Conservation (phyloP, 2,113 vertebrate species). For the Pogona vitticeps region DNA sequence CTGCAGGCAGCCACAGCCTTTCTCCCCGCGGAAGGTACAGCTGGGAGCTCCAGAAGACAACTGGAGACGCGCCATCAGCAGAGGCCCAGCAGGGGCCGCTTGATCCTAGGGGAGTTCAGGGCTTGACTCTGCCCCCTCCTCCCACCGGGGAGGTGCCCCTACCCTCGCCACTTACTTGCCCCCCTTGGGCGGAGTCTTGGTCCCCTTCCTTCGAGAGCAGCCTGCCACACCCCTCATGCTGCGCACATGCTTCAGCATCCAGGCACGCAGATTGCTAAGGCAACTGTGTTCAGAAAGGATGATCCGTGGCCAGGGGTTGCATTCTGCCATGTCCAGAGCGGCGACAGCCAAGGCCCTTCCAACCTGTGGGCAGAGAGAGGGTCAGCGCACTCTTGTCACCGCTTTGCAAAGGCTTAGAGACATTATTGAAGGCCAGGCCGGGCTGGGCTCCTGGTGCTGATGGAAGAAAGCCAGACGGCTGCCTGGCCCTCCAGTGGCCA, state of each 20-base stretch:
- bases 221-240: conserved; percentile 76
- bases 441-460: background rate
- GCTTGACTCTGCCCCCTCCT: too few relatives aligned
- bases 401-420: background rate
- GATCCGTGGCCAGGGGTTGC: conserved; percentile 93
- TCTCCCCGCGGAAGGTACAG: background rate
- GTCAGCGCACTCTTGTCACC: background rate
- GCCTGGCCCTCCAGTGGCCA: too few relatives aligned
- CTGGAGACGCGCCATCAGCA: too few relatives aligned
- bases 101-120: too few relatives aligned
- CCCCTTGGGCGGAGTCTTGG: conserved; percentile 77
- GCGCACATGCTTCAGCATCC: conserved; percentile 91
- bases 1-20: background rate
- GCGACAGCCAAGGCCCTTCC: conserved; percentile 91
- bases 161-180: conserved; percentile 72
- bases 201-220: conserved; percentile 67
- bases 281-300: conserved; percentile 92
- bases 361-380: conserved; percentile 76
- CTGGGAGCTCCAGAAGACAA: too few relatives aligned
- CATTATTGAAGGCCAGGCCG: background rate
- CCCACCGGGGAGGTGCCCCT: too few relatives aligned
- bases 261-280: conserved; percentile 90
- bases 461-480: background rate
- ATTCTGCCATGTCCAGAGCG: conserved; percentile 91
- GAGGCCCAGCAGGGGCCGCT: too few relatives aligned